Evolutionary conservation across 1,140 invertebrate genomes (phyloP).

Genomic region (Drosophila lacteicornis): DNA sequence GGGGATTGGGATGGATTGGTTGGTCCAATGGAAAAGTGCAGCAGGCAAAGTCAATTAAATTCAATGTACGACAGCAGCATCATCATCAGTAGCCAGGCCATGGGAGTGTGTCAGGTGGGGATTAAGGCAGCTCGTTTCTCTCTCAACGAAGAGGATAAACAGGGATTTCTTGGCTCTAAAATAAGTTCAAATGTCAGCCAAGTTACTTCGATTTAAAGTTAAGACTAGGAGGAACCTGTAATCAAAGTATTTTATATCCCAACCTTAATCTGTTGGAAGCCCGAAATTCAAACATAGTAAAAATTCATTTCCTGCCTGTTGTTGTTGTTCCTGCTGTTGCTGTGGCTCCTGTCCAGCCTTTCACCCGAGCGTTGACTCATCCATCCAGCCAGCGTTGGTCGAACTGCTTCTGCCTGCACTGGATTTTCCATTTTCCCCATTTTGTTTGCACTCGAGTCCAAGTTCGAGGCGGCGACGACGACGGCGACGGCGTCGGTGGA

Average conservation of each 20-base stretch:
- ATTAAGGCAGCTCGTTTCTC: constrained; percentile 15
- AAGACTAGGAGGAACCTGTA: background rate
- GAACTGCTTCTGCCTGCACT: constrained; percentile 36
- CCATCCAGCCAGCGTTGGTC: constrained; percentile 25
- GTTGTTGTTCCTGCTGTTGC: constrained; percentile 18
- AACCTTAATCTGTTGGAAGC: constrained; percentile 14
- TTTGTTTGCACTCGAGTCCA: constrained; percentile 50
- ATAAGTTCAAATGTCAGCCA: background rate
- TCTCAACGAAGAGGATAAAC: background rate
- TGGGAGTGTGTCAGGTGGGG: constrained; percentile 26
- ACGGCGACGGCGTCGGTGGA: constrained; percentile 38
- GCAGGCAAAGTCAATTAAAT: constrained; percentile 66
- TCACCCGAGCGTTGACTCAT: constrained; percentile 50
- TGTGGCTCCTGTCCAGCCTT: constrained; percentile 32
- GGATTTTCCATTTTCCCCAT: constrained; percentile 51
- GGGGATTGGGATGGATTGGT: background rate
- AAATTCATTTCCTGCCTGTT: constrained; percentile 47
- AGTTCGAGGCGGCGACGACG: constrained; percentile 32
- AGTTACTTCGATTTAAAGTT: background rate
- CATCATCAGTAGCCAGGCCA: constrained; percentile 12
- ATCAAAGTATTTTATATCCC: constrained; percentile 21
- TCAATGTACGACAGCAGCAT: constrained; percentile 25
- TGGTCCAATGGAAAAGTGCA: constrained; percentile 30
- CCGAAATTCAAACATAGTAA: constrained; percentile 27
- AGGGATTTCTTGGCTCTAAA: background rate